phyloP scores from a whole-genome alignment of 1,140 invertebrate genomes.

The Zeugodacus cucurbitae region DNA sequence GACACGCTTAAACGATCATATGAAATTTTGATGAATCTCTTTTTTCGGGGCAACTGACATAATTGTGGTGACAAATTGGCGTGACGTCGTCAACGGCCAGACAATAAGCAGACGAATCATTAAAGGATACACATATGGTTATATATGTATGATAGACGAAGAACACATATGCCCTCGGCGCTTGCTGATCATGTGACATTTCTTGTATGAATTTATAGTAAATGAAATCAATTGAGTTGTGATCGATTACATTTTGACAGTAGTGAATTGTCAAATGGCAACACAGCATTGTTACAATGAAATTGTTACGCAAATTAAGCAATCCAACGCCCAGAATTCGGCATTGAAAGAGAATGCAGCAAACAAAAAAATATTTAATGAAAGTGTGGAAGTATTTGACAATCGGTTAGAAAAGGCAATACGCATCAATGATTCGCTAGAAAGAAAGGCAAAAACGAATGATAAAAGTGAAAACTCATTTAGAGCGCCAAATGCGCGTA shows the following conservation, averaged over 20 bases:
- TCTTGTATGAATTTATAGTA: background rate
- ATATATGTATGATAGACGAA: background rate
- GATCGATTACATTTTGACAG: conserved; percentile 37
- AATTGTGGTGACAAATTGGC: conserved; percentile 35
- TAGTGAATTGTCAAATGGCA: conserved; percentile 7
- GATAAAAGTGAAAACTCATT: conserved; percentile 15
- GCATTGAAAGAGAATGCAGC: background rate
- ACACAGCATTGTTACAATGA: background rate
- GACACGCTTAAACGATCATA: conserved; percentile 16
- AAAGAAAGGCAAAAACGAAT: background rate
- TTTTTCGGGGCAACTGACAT: background rate
- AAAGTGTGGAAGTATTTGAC: background rate
- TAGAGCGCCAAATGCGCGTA: background rate
- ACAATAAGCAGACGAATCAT: background rate
- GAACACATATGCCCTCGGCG: background rate
- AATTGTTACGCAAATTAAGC: conserved; percentile 33
- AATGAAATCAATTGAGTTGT: conserved; percentile 28
- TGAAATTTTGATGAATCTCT: conserved; percentile 38
- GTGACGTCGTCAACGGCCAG: background rate
- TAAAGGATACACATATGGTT: background rate
- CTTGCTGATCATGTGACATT: background rate
- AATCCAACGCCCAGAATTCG: conserved; percentile 19
- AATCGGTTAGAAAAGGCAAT: background rate
- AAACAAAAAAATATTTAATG: background rate
- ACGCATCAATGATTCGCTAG: background rate